Conservation (phyloP, 2,888 invertebrate species). For the Nymphalis urticae region DNA sequence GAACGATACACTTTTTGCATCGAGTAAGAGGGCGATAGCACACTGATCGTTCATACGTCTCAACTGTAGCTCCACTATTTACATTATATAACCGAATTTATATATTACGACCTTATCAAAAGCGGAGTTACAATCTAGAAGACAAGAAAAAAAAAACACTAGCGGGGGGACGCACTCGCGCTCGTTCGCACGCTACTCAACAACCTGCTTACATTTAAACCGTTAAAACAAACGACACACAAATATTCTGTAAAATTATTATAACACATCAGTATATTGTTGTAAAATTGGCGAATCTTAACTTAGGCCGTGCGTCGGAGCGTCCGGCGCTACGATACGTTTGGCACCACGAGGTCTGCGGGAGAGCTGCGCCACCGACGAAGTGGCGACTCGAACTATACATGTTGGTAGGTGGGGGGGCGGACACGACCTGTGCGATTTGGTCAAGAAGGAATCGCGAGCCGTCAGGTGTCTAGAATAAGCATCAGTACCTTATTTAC, state of each 20-base stretch:
- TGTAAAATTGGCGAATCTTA: conserved; percentile 34
- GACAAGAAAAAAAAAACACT: not conserved
- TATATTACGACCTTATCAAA: not conserved
- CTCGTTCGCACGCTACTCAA: conserved; percentile 17
- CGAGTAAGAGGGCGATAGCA: not conserved
- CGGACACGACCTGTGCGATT: no score
- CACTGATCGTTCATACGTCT: not conserved
- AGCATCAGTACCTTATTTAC: no score
- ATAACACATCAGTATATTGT: conserved; percentile 28
- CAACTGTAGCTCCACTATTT: not conserved
- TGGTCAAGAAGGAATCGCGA: no score
- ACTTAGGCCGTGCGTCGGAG: conserved; percentile 25
- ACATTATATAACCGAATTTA: not conserved
- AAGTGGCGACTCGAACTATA: no score
- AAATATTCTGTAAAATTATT: conserved; percentile 33
- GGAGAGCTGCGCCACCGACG: not conserved
- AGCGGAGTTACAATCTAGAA: not conserved
- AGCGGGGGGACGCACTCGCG: conserved; percentile 3
- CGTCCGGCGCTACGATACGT: conserved; percentile 4
- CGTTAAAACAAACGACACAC: conserved; percentile 34
- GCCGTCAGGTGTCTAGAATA: no score
- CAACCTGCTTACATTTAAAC: conserved; percentile 26
- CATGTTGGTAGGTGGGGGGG: no score
- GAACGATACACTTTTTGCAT: not conserved
- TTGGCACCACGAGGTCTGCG: conserved; percentile 13